Conservation (phyloP, 2,888 invertebrate genomes). For the Mantis religiosa region DNA sequence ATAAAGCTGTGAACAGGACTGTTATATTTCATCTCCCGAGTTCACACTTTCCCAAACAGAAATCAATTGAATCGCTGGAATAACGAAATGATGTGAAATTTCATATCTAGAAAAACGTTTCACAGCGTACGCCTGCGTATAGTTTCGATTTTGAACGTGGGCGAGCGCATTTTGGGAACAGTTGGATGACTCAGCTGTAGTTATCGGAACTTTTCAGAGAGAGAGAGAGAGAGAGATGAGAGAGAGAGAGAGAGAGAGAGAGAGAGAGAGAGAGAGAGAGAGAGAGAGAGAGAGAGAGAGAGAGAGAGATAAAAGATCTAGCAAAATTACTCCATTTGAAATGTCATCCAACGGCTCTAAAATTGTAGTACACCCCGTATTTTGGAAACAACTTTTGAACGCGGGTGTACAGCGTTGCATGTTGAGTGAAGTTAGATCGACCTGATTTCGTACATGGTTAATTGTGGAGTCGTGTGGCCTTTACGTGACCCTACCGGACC, state of each 20-base stretch:
- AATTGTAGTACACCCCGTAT: not conserved
- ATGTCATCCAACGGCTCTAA: not conserved
- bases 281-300: no score
- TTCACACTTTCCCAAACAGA: no score
- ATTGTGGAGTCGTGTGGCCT: constrained; percentile 22
- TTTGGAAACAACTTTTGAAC: not conserved
- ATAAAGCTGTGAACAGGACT: no score
- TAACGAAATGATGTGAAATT: not conserved
- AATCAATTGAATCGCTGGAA: no score
- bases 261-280: no score
- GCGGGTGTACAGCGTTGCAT: not conserved
- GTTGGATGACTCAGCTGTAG: not conserved
- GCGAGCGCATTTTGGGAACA: not conserved
- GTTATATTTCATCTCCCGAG: no score
- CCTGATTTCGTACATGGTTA: constrained; percentile 4
- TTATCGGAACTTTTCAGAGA: not conserved
- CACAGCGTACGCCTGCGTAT: not conserved
- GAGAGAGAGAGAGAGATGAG: no score
- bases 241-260: no score
- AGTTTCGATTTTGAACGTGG: not conserved
- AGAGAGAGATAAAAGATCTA: no score
- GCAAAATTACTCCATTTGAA: not conserved
- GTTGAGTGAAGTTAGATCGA: constrained; percentile 4
- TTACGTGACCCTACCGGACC: constrained; percentile 15
- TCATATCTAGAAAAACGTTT: not conserved